Evolutionary conservation across 2,113 vertebrate genomes (phyloP).

Genomic region (Limanda limanda): DNA sequence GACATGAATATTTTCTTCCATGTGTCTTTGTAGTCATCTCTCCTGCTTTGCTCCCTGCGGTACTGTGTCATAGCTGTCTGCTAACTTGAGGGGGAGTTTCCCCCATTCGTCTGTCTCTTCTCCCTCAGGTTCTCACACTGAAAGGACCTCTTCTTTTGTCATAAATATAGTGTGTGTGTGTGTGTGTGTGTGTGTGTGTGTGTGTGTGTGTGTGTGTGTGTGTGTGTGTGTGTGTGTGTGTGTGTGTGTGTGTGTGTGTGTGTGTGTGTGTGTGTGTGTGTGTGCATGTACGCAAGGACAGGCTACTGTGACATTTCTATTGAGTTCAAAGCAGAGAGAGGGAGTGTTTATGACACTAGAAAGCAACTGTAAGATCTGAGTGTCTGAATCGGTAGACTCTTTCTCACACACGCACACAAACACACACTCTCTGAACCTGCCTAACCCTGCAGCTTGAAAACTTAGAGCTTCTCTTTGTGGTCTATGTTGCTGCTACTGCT

Average conservation of each 20-base stretch:
- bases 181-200: constrained; percentile 26
- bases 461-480: constrained; percentile 68
- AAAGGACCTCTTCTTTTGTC: constrained; percentile 71
- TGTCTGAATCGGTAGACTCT: constrained; percentile 43
- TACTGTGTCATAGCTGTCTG: constrained; percentile 54
- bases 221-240: constrained; percentile 22
- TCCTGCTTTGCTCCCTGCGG: constrained; percentile 19
- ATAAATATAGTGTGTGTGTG: constrained; percentile 40
- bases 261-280: constrained; percentile 24
- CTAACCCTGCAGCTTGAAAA: constrained; percentile 69
- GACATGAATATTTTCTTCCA: not conserved
- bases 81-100: constrained; percentile 66
- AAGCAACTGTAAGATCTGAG: constrained; percentile 56
- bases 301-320: constrained; percentile 56
- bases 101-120: constrained; percentile 57
- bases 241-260: constrained; percentile 27
- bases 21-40: constrained; percentile 13
- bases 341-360: constrained; percentile 62
- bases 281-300: not conserved
- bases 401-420: constrained; percentile 10
- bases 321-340: constrained; percentile 60
- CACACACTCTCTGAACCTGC: constrained; percentile 27
- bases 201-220: constrained; percentile 23
- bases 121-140: constrained; percentile 71
- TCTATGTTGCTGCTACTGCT: constrained; percentile 4